These are phyloP conservation scores for Papio anubis DNA, from an alignment of 2,113 vertebrate genomes.

Conservation along the genomic window DNA sequence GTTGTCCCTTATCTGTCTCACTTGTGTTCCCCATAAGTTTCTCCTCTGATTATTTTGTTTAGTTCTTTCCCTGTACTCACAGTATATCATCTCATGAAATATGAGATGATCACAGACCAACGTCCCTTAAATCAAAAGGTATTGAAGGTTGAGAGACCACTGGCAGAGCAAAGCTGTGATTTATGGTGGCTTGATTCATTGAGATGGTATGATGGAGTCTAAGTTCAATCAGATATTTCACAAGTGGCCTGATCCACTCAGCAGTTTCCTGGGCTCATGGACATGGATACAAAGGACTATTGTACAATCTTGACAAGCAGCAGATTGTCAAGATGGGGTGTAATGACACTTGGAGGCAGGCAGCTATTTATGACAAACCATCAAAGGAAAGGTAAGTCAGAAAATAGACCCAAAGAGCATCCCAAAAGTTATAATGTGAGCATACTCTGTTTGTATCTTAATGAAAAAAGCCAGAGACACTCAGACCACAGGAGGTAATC, in stretches of 20 bases:
- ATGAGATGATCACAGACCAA: conserved; percentile 74
- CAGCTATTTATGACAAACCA: conserved; percentile 80
- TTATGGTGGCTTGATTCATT: conserved; percentile 69
- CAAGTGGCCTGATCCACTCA: conserved; percentile 71
- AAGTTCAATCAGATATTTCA: conserved; percentile 78
- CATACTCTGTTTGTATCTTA: not conserved
- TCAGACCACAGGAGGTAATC: not conserved
- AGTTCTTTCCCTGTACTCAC: conserved; percentile 48
- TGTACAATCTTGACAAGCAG: conserved; percentile 71
- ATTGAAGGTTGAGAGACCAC: conserved; percentile 66
- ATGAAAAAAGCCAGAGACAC: conserved; percentile 11
- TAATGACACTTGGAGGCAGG: conserved; percentile 72
- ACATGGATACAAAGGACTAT: conserved; percentile 73
- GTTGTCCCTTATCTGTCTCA: not conserved
- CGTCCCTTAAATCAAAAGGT: conserved; percentile 76
- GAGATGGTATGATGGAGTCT: conserved; percentile 53
- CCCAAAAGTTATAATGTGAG: conserved; percentile 51
- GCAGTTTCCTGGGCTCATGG: conserved; percentile 63
- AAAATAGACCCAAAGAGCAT: conserved; percentile 65
- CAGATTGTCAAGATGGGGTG: conserved; percentile 77
- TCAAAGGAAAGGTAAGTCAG: conserved; percentile 73
- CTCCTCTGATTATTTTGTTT: conserved; percentile 66
- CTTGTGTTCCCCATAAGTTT: conserved; percentile 35
- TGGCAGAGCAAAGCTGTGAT: conserved; percentile 67
- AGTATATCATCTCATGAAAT: conserved; percentile 63